phyloP scores from a whole-genome alignment of 2,888 invertebrate genomes.

The Quadroppia sp. region DNA sequence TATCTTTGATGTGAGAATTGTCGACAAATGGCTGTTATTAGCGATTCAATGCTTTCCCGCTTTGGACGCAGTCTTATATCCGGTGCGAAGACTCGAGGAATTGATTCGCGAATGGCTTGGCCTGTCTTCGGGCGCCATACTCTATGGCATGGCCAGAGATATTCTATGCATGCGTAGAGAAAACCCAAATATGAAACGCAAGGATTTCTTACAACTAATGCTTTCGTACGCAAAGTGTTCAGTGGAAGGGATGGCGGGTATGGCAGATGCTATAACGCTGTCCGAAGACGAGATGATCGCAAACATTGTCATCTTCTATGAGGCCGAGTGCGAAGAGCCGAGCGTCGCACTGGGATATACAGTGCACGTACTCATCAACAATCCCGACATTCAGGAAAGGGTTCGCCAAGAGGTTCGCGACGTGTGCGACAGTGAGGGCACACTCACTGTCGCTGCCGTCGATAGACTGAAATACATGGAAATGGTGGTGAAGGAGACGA shows the following conservation, averaged over 20 bases:
- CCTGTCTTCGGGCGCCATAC: not conserved
- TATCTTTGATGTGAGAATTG: conserved; percentile 21
- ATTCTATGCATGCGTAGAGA: conserved; percentile 21
- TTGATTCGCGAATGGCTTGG: not conserved
- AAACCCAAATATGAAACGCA: not conserved
- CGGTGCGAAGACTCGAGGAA: conserved; percentile 18
- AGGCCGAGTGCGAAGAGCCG: conserved; percentile 46
- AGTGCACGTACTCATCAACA: conserved; percentile 44
- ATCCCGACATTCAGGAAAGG: conserved; percentile 45
- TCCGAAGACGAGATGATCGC: conserved; percentile 10
- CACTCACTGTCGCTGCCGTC: conserved; percentile 45
- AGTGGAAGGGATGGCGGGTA: not conserved
- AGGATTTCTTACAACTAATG: conserved; percentile 43
- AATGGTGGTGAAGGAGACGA: conserved; percentile 44
- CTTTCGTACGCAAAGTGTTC: conserved; percentile 31
- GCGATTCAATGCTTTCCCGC: conserved; percentile 36
- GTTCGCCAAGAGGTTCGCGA: conserved; percentile 43
- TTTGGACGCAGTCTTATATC: conserved; percentile 38
- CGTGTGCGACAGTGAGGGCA: conserved; percentile 39
- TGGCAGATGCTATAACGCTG: too few relatives aligned
- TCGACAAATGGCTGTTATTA: not conserved
- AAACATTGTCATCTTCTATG: conserved; percentile 41
- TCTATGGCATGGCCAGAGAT: not conserved
- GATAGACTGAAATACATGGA: conserved; percentile 45
- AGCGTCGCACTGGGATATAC: conserved; percentile 46